Evolutionary conservation across 2,797 vertebrate genomes (phyloP).

Genomic region (Notamacropus eugenii): DNA sequence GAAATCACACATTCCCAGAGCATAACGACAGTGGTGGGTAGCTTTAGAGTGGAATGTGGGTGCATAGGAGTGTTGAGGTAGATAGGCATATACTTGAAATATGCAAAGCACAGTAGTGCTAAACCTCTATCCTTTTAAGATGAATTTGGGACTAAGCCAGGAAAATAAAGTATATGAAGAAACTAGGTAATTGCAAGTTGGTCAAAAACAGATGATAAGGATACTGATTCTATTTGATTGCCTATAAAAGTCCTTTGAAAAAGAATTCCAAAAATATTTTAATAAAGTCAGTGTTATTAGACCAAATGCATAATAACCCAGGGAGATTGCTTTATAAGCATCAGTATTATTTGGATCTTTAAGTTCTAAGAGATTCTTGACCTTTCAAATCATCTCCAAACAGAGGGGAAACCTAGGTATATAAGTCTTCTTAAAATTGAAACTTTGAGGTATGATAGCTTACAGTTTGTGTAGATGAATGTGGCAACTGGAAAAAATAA

Average conservation of each 20-base stretch:
- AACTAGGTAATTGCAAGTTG: neutral
- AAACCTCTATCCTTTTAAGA: neutral
- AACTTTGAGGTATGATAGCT: neutral
- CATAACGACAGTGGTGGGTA: neutral
- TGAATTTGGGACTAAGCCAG: neutral
- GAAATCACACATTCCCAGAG: neutral
- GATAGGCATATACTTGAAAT: neutral
- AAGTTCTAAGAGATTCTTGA: neutral
- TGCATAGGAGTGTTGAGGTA: neutral
- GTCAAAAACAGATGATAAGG: neutral
- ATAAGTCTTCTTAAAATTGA: neutral
- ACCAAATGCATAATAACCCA: neutral
- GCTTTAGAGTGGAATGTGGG: neutral
- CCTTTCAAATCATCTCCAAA: neutral
- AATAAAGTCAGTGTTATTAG: neutral
- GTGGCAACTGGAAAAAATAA: conserved; percentile 15
- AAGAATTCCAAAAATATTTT: neutral
- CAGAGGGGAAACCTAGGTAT: neutral
- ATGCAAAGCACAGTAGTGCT: neutral
- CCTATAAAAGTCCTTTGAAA: neutral
- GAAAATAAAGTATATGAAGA: neutral
- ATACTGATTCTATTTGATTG: neutral
- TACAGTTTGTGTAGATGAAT: neutral
- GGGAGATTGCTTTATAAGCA: neutral
- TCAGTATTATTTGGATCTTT: neutral